Evolutionary conservation across 2,888 invertebrate genomes (phyloP), one percentile per base, ranked within the genome.

Genomic region (Drosophila merina): DNA sequence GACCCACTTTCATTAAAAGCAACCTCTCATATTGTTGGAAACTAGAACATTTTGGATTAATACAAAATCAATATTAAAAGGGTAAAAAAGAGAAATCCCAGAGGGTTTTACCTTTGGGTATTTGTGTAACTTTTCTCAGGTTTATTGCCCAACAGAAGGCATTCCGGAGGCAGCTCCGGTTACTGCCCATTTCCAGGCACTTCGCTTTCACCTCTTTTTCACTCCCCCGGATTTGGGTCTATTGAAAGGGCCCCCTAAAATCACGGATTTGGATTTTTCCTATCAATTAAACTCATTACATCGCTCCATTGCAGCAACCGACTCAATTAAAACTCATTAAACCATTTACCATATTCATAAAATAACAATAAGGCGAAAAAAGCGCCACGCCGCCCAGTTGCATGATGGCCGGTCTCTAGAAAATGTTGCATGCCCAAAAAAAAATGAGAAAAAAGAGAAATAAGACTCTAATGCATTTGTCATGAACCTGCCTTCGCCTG

Each of bases 321-420:
- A 69, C 70, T 79, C 86, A 86, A 85, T 85, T 85, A 85, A 85
- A 86, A 84, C 79, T 85, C 84, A 85, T 85, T 85, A 85, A 86
- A 85, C 78, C 79, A 81, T 83, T 82, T 75, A 86, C 79, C 77
- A 85, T 85, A 85, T 86, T 76, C 84, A 84, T 80, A 83, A 80
- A 80, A 83, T 75, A 77, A 85, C 77, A 85, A 80, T 77, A 81
- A 72, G 68, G 55, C 48, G 66, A 60, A 69, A 64, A 64, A 47
- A 48, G 50, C 45, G 69, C 74, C 74, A 72, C 44, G 67, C 74
- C 74, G 79, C 64, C 69, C 60, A 75, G 72, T 73, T 69, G 74
- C 66, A 63, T 57, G 62, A 51, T 57, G 40, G 40, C 20, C 20
- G 25, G 57, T 25, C 33, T 8, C 30, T 62, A 55, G 67, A 72